These are phyloP conservation scores for Falcaria lacertinaria DNA, from an alignment of 2,888 invertebrate genomes.

Conservation along the genomic window DNA sequence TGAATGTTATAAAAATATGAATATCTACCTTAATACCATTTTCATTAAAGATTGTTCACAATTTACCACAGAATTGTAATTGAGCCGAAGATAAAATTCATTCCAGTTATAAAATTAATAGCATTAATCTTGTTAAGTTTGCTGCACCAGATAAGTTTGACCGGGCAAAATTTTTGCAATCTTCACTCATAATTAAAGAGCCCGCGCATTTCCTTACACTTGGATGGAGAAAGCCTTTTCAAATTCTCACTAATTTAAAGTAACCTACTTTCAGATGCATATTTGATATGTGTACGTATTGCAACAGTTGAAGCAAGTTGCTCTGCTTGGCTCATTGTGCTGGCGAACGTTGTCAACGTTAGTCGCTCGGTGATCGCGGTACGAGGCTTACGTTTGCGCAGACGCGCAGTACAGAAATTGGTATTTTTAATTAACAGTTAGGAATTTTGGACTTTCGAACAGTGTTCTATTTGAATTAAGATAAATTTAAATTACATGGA, in stretches of 20 bases:
- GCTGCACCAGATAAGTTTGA: background rate
- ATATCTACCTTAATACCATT: too few relatives aligned
- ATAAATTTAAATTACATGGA: too few relatives aligned
- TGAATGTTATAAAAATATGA: too few relatives aligned
- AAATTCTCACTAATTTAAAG: conserved; percentile 32
- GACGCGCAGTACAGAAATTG: conserved; percentile 10
- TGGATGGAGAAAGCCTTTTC: conserved; percentile 4
- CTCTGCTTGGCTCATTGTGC: conserved; percentile 13
- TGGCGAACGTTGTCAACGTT: conserved; percentile 23
- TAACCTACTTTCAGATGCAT: conserved; percentile 37
- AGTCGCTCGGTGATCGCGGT: conserved; percentile 52
- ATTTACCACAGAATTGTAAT: background rate
- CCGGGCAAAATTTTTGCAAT: background rate
- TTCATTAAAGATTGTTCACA: background rate
- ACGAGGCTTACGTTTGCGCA: conserved; percentile 25
- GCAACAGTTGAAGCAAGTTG: conserved; percentile 17
- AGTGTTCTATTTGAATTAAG: too few relatives aligned
- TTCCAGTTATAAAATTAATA: too few relatives aligned
- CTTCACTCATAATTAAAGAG: background rate
- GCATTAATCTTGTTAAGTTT: too few relatives aligned
- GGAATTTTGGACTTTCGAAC: too few relatives aligned
- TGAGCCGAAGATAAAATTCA: background rate
- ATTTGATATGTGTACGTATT: conserved; percentile 28
- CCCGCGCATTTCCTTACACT: background rate
- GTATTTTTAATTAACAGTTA: background rate